Conservation (phyloP, 2,888 invertebrate genomes). For the Crioceris asparagi region DNA sequence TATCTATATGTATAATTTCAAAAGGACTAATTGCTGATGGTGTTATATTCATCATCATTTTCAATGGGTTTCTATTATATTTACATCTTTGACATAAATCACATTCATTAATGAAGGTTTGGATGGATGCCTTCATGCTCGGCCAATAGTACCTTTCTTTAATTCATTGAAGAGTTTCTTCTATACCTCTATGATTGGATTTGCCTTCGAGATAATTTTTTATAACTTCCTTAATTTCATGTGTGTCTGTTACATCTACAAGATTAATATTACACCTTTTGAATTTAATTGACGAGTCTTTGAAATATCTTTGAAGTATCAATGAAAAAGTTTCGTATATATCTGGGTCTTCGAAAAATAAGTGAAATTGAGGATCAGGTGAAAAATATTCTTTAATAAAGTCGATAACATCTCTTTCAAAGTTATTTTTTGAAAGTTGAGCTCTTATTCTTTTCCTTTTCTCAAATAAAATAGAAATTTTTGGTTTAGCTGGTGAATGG, state of each 20-base stretch:
- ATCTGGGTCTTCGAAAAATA: conserved; percentile 12
- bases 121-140: conserved; percentile 6
- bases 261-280: conserved; percentile 5
- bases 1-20: conserved; percentile 11
- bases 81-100: conserved; percentile 6
- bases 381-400: conserved; percentile 11
- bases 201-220: conserved; percentile 7
- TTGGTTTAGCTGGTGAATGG: conserved; percentile 11
- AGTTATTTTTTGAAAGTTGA: conserved; percentile 14
- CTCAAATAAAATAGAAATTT: conserved; percentile 10
- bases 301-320: conserved; percentile 1
- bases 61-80: conserved; percentile 7
- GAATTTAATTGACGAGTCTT: conserved; percentile 3
- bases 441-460: conserved; percentile 11
- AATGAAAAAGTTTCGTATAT: conserved; percentile 10
- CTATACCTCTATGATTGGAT: conserved; percentile 8
- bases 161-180: too few species aligned
- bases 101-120: conserved; percentile 9
- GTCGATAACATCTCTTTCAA: conserved; percentile 11
- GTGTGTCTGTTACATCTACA: conserved; percentile 4
- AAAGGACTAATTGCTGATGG: conserved; percentile 2
- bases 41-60: conserved; percentile 5
- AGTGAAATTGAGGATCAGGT: conserved; percentile 9
- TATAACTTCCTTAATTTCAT: conserved; percentile 5
- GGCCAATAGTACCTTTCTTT: conserved; percentile 10